Base-by-base conservation (phyloP, 2,888 invertebrate species). In the Harmothoe impar region DNA sequence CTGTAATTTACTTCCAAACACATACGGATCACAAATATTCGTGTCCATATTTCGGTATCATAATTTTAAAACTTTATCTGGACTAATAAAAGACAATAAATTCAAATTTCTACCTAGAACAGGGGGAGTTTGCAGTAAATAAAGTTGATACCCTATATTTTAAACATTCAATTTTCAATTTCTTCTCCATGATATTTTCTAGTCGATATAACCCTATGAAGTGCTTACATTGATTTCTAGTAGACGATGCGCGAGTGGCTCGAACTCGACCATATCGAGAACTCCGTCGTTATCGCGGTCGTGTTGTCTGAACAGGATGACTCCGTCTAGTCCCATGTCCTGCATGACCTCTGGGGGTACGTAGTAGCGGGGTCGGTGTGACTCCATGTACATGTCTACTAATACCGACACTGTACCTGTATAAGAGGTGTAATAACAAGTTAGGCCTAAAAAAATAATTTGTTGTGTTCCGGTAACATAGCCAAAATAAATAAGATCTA, bases 181-280 rank as follows among this genome's bases (percentile, higher is more conserved):
- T 56, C 20, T 56, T 56, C 15, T 56, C 15, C 15, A 56, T 56
- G 56, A 56, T 56, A 17, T 17, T 89, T 72, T 7, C 20, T 43
- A 52, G 29, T 15, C n/a, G n/a, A n/a, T n/a, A n/a, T n/a, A n/a
- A n/a, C n/a, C n/a, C n/a, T n/a, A n/a, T n/a, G n/a, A n/a, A n/a
- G n/a, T n/a, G 92, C 93, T 92, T 93, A 94, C 94, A 92, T 94
- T 94, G 68, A 92, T 85, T 84, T 93, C 93, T 1, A 93, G 54
- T 1, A 95, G 91, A 54, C 93, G 91, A 84, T 94, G 93, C 77
- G 93, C 94, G 43, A 95, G 86, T 0, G 94, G 93, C 91, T 94
- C 94, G 93, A 94, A 95, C 89, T 95, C 95, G 23, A 92, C 91
- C 29, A 94, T 81, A 10, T 94, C 94, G 52, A 95, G 90, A 54